phyloP scores from a whole-genome alignment of 2,888 invertebrate species.

The Tetanocera ferruginea region DNA sequence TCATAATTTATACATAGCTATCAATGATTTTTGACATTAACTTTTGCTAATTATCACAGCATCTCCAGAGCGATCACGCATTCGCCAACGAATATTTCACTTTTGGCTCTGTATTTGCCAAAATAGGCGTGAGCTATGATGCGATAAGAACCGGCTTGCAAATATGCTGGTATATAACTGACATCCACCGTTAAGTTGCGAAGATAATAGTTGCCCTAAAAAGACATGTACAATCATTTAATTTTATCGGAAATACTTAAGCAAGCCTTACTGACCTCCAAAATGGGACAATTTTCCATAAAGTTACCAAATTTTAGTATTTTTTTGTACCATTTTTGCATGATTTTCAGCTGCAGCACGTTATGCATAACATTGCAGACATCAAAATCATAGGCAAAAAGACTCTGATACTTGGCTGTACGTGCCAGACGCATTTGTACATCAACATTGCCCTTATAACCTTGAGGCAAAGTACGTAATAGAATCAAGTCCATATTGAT shows the following conservation, averaged over 20 bases:
- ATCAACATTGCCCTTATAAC: not conserved
- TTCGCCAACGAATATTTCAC: too few relatives aligned
- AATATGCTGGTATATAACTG: not conserved
- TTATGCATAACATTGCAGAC: slow-evolving; percentile 8
- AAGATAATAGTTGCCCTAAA: not conserved
- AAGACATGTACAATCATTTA: not conserved
- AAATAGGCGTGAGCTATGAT: not conserved
- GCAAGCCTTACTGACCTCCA: not conserved
- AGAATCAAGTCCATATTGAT: not conserved
- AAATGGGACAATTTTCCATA: slow-evolving; percentile 54
- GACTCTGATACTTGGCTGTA: not conserved
- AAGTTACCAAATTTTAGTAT: slow-evolving; percentile 53
- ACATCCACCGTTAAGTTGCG: not conserved
- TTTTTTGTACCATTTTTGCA: slow-evolving; percentile 54
- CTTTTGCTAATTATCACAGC: too few relatives aligned
- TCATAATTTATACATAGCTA: too few relatives aligned
- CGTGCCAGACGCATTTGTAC: not conserved
- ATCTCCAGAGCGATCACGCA: too few relatives aligned
- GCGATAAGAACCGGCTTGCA: not conserved
- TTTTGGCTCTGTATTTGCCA: too few relatives aligned
- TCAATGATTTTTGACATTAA: too few relatives aligned
- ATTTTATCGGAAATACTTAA: not conserved
- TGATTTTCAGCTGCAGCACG: slow-evolving; percentile 32
- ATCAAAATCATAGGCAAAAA: slow-evolving; percentile 21
- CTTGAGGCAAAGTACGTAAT: not conserved